Base-by-base conservation (phyloP, 2,888 invertebrate species). In the Nesidiocoris tenuis region DNA sequence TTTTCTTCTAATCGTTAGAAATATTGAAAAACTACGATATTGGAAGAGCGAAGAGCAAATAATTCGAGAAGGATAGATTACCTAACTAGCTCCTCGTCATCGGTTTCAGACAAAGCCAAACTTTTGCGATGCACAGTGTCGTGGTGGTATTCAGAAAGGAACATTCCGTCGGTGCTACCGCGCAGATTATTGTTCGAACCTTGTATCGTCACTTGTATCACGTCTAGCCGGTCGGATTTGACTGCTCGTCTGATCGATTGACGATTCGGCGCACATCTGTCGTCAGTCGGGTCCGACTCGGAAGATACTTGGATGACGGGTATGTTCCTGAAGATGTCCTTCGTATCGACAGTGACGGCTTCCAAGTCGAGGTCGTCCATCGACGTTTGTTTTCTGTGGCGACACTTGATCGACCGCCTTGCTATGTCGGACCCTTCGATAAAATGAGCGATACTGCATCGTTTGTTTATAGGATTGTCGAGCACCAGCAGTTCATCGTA, bases 361-460 rank as follows among this genome's bases (percentile, higher is more conserved):
- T 75, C 56, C 16, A 78, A 71, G 59, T 78, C 78, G n/a, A 78
- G 56, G 39, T 78, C 78, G 65, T 79, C 79, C 63, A 78, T 59
- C 18, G 78, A 78, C 21, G 77, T 67, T 23, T 78, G 70, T 68
- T 79, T 78, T 68, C 76, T 80, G 77, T 81, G 81, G 61, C 80
- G 77, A 72, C 81, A 80, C 79, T 89, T 91, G 82, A 93, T 91
- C 1, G 93, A 93, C 82, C 89, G 88, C 64, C 92, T 87, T 0
- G 91, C 92, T 77, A 94, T 93, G 82, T 94, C 93, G 83, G 88
- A 79, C 19, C 92, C 93, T 84, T 93, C 93, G 77, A 91, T 91
- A 81, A 93, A 93, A 80, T 92, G 90, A 0, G 93, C 93, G 81
- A 94, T 84, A 81, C 92, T 92, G 83, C 92, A 92, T 82, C 78